Evolutionary conservation across 1,140 invertebrate genomes (phyloP).

Genomic region (Euwallacea similis): DNA sequence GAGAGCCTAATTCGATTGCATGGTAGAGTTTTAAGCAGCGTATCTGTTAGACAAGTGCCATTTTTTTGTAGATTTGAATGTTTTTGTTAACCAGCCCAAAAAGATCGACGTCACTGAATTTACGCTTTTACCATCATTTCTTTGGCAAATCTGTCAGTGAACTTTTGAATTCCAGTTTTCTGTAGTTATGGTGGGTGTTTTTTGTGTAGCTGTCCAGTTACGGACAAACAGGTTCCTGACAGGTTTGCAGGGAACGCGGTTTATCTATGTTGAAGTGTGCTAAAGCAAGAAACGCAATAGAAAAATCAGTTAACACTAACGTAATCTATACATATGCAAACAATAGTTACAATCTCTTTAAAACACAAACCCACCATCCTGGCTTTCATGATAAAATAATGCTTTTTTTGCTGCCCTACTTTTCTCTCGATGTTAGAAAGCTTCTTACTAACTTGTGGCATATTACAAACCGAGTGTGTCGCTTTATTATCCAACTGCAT

Average conservation of each 20-base stretch:
- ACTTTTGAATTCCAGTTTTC: no score
- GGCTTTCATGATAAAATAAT: no score
- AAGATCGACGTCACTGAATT: conserved; percentile 41
- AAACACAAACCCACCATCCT: no score
- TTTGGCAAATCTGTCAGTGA: background rate
- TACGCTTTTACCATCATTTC: background rate
- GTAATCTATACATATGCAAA: no score
- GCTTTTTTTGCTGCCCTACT: background rate
- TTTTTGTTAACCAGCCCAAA: conserved; percentile 54
- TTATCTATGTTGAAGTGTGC: no score
- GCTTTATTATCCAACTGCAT: background rate
- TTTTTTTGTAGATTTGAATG: conserved; percentile 46
- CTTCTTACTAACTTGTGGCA: conserved; percentile 4
- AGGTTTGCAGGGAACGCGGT: no score
- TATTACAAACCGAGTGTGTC: background rate
- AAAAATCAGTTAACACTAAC: no score
- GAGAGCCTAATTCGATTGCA: conserved; percentile 48
- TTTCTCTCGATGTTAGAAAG: background rate
- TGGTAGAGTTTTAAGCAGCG: conserved; percentile 50
- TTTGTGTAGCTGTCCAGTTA: no score
- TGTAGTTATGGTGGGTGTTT: no score
- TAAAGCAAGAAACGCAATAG: no score
- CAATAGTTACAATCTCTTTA: no score
- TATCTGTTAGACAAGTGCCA: conserved; percentile 51
- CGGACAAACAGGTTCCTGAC: no score